Conservation (phyloP, 2,797 vertebrate species). For the Coendou prehensilis region DNA sequence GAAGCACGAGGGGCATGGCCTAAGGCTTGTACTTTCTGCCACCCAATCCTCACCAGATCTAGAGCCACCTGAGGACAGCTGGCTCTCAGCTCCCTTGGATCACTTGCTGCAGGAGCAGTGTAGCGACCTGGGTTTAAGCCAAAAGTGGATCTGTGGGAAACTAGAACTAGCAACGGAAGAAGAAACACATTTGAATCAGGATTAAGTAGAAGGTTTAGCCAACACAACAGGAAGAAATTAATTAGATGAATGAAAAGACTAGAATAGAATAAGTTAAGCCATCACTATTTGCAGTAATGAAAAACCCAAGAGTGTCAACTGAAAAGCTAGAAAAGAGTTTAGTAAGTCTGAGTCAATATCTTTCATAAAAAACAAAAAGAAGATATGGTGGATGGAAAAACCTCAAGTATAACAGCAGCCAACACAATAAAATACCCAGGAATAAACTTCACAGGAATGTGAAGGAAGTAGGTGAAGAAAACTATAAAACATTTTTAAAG, state of each 20-base stretch:
- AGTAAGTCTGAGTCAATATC: not conserved
- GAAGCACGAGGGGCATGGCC: not conserved
- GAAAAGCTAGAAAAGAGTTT: slow-evolving; percentile 19
- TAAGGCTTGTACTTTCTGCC: not conserved
- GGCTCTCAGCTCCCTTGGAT: not conserved
- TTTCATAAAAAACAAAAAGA: slow-evolving; percentile 32
- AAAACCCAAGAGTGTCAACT: not conserved
- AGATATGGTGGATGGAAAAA: not conserved
- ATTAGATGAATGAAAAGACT: not conserved
- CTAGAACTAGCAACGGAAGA: not conserved
- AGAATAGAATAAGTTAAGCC: not conserved
- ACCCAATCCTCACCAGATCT: not conserved
- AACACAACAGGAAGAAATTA: slow-evolving; percentile 32
- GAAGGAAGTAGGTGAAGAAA: slow-evolving; percentile 2
- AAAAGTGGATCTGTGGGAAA: not conserved
- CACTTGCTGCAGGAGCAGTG: not conserved
- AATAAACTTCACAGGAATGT: not conserved
- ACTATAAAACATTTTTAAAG: not conserved
- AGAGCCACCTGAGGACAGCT: not conserved
- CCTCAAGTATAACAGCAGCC: not conserved
- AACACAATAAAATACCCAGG: not conserved
- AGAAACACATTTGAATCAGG: not conserved
- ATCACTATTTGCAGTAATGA: not conserved
- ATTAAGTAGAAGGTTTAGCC: not conserved
- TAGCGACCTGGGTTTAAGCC: not conserved